Conservation (phyloP, 1,140 invertebrate species). For the Carposina sasakii region DNA sequence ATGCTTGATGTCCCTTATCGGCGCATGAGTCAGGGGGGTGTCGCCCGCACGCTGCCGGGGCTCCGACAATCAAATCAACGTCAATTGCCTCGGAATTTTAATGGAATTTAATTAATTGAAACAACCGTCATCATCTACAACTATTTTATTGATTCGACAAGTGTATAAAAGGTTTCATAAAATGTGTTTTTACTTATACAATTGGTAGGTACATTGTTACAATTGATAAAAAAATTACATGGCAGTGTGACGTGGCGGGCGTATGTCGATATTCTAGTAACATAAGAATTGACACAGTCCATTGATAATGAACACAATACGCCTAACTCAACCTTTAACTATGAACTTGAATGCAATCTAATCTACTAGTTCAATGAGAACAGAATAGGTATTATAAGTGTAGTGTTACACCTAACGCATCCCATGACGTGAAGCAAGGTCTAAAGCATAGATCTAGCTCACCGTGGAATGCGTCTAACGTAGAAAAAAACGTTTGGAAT, state of each 20-base stretch:
- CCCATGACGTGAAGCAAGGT: conserved; percentile 58
- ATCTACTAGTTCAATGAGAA: too few species aligned
- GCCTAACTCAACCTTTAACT: conserved; percentile 35
- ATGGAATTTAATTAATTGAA: conserved; percentile 66
- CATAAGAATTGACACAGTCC: conserved; percentile 73
- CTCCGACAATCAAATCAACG: conserved; percentile 26
- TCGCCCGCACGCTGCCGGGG: conserved; percentile 20
- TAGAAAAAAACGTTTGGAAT: conserved; percentile 24
- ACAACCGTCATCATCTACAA: conserved; percentile 54
- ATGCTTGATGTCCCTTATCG: neutral
- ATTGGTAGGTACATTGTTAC: conserved; percentile 5
- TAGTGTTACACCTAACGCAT: conserved; percentile 37
- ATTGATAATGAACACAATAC: conserved; percentile 57
- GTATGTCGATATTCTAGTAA: conserved; percentile 73
- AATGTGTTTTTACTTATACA: conserved; percentile 42
- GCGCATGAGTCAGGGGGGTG: too few species aligned
- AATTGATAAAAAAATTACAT: conserved; percentile 32
- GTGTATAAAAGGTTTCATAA: conserved; percentile 62
- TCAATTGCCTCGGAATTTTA: conserved; percentile 61
- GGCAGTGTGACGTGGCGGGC: conserved; percentile 65
- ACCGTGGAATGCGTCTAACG: conserved; percentile 38
- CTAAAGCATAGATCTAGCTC: conserved; percentile 61
- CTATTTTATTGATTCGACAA: conserved; percentile 56
- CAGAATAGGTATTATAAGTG: too few species aligned
- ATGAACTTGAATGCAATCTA: conserved; percentile 33